These are phyloP conservation scores for Sebastes umbrosus DNA, from an alignment of 2,797 vertebrate genomes.

Conservation along the genomic window DNA sequence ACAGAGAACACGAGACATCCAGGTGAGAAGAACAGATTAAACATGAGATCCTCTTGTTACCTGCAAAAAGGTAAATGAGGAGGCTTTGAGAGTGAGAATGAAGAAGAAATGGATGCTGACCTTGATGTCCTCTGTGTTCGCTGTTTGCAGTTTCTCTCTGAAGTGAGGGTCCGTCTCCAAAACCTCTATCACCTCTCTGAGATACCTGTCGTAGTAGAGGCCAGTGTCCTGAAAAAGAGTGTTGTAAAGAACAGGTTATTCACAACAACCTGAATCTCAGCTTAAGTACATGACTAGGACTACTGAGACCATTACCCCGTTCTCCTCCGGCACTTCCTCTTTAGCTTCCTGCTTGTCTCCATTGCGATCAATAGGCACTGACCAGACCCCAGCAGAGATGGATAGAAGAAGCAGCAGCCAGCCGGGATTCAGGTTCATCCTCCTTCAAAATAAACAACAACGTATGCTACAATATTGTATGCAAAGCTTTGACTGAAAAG, in stretches of 20 bases:
- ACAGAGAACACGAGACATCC: neutral
- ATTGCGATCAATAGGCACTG: constrained; percentile 81
- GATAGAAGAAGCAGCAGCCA: constrained; percentile 72
- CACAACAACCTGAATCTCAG: neutral
- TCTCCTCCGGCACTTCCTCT: constrained; percentile 79
- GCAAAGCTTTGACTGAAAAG: neutral
- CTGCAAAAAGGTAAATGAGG: neutral
- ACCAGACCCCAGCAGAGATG: constrained; percentile 62
- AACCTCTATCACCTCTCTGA: constrained; percentile 92
- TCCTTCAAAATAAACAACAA: constrained; percentile 41
- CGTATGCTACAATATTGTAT: neutral
- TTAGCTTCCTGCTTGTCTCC: constrained; percentile 58
- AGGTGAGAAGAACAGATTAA: neutral
- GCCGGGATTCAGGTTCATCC: constrained; percentile 63
- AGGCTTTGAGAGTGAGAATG: neutral
- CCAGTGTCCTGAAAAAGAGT: constrained; percentile 86
- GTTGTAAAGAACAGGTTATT: neutral
- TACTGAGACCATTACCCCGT: constrained; percentile 56
- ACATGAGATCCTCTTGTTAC: neutral
- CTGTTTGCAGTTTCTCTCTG: constrained; percentile 91
- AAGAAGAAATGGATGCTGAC: constrained; percentile 54
- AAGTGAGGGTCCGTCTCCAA: constrained; percentile 93
- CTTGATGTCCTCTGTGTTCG: constrained; percentile 93
- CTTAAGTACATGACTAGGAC: neutral
- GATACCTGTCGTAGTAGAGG: constrained; percentile 91